phyloP scores from a whole-genome alignment of 37 sponge, comb jelly and placozoan genomes.

The Cladorhizidae sp. region DNA sequence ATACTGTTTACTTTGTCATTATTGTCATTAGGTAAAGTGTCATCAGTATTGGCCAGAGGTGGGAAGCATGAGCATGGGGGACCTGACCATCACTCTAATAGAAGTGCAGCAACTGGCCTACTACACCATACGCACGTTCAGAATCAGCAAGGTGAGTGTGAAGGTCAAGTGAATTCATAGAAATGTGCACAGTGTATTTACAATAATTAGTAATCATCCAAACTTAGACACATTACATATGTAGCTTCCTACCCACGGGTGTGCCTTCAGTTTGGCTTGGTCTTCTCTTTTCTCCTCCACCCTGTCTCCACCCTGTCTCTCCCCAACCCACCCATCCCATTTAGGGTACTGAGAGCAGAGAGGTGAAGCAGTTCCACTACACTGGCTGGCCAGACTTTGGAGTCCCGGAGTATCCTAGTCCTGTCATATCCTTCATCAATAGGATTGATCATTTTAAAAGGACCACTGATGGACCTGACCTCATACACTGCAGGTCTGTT shows the following conservation, averaged over 20 bases:
- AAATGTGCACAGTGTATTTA: background rate
- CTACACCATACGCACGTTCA: conserved; percentile 80
- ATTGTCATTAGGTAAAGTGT: conserved; percentile 61
- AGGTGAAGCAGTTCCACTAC: conserved; percentile 87
- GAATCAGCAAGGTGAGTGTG: conserved; percentile 26
- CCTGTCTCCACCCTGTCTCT: background rate
- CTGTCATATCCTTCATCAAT: conserved; percentile 61
- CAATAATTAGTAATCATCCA: background rate
- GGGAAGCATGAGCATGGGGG: conserved; percentile 48
- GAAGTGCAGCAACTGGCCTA: conserved; percentile 77
- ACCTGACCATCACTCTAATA: conserved; percentile 43
- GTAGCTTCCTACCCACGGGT: no score
- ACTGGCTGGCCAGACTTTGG: conserved; percentile 90
- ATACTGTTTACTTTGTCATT: background rate
- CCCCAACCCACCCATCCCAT: background rate
- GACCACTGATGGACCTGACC: conserved; percentile 51
- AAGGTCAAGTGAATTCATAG: background rate
- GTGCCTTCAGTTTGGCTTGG: no score
- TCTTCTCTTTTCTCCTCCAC: background rate
- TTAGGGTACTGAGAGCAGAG: conserved; percentile 54
- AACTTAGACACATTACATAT: background rate
- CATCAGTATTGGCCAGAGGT: conserved; percentile 87
- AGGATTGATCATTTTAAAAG: conserved; percentile 47
- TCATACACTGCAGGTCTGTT: conserved; percentile 83
- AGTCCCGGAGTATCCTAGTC: conserved; percentile 72